Evolutionary conservation across 2,888 invertebrate species (phyloP).

Genomic region (Harpagoxenus sublaevis): DNA sequence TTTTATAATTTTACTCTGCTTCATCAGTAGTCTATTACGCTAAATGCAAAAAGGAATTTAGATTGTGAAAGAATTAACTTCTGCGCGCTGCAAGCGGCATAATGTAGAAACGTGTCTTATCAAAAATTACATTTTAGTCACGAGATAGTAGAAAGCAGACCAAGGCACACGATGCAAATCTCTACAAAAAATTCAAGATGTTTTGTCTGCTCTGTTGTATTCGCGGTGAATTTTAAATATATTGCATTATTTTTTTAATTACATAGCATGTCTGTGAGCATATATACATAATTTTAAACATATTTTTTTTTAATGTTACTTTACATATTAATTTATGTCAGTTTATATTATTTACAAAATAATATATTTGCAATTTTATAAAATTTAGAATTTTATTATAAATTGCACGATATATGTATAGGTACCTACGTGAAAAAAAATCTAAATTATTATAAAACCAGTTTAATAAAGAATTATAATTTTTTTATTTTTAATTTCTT

Average conservation of each 20-base stretch:
- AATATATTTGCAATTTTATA: not conserved
- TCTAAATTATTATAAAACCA: not conserved
- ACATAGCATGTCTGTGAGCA: not conserved
- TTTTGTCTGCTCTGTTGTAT: not conserved
- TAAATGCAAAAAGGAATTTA: not conserved
- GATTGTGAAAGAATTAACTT: constrained; percentile 15
- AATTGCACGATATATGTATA: not conserved
- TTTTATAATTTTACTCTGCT: not conserved
- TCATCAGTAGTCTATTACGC: not conserved
- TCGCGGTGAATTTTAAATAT: not conserved
- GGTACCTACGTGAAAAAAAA: not conserved
- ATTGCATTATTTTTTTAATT: constrained; percentile 30
- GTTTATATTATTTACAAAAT: not conserved
- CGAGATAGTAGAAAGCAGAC: constrained; percentile 14
- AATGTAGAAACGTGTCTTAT: not conserved
- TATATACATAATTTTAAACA: not conserved
- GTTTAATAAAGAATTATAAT: not conserved
- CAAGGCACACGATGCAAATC: not conserved
- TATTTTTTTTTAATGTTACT: not conserved
- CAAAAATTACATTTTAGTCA: constrained; percentile 13
- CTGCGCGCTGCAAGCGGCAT: not conserved
- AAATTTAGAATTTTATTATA: not conserved
- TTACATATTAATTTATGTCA: not conserved
- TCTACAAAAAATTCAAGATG: not conserved
- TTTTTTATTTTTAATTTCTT: not conserved